These are phyloP conservation scores for Habrosyne pyritoides DNA, from an alignment of 2,888 invertebrate genomes.

Conservation along the genomic window DNA sequence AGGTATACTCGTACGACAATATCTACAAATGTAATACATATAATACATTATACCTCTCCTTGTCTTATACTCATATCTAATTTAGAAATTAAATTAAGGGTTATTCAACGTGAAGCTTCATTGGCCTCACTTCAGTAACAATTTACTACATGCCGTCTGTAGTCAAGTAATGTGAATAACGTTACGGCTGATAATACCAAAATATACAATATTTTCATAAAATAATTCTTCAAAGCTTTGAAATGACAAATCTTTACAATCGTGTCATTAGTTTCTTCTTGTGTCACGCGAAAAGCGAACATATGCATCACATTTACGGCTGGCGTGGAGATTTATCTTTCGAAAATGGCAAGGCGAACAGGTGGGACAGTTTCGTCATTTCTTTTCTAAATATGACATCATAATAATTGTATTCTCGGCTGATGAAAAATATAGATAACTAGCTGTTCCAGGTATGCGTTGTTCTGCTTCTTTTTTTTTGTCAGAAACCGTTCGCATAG, in stretches of 20 bases:
- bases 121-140: slow-evolving; percentile 10
- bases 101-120: slow-evolving; percentile 13
- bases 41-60: slow-evolving; percentile 24
- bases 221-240: slow-evolving; percentile 12
- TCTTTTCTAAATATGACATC: not conserved
- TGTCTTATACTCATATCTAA: slow-evolving; percentile 31
- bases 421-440: too few species aligned
- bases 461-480: too few species aligned
- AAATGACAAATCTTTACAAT: slow-evolving; percentile 38
- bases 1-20: too few species aligned
- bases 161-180: not conserved
- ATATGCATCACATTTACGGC: slow-evolving; percentile 36
- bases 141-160: not conserved
- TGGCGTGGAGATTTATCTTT: slow-evolving; percentile 37
- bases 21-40: not conserved
- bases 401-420: too few species aligned
- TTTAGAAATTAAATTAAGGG: slow-evolving; percentile 41
- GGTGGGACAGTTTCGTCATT: slow-evolving; percentile 32
- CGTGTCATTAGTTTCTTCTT: slow-evolving; percentile 37
- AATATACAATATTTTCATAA: not conserved
- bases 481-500: too few species aligned
- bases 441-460: too few species aligned
- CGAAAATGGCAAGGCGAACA: slow-evolving; percentile 39
- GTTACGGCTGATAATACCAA: not conserved
- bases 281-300: slow-evolving; percentile 42